A percentile compares a stretch with the other conserved stretches of the same genome.
phyloP scores from a whole-genome alignment of 2,888 invertebrate genomes.

The Theodoxus fluviatilis region DNA sequence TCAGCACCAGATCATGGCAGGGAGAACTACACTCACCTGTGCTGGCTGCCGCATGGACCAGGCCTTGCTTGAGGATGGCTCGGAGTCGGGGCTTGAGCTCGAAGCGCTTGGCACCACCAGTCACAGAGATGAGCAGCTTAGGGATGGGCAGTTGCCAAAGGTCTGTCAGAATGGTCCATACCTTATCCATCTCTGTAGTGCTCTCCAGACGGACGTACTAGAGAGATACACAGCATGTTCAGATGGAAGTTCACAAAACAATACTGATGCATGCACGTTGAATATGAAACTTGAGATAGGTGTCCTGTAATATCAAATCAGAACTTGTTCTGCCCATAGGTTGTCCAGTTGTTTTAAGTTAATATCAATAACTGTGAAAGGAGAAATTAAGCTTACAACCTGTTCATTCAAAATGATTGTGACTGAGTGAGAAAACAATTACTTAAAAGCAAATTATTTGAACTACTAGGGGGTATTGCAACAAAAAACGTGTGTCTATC shows the following conservation, averaged over 20 bases:
- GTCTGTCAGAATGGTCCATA: slow-evolving; percentile 57
- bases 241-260: not conserved
- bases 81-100: slow-evolving; percentile 54
- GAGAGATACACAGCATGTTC: slow-evolving; percentile 25
- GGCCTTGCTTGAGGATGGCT: slow-evolving; percentile 56
- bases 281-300: not conserved
- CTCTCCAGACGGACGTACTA: slow-evolving; percentile 58
- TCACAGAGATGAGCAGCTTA: slow-evolving; percentile 64
- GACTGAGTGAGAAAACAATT: not conserved
- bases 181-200: slow-evolving; percentile 39
- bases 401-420: not conserved
- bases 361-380: not conserved
- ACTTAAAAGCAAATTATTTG: too few species aligned
- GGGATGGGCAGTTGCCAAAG: slow-evolving; percentile 60
- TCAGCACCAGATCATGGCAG: not conserved
- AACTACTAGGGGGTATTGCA: too few species aligned
- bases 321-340: too few species aligned
- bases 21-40: slow-evolving; percentile 50
- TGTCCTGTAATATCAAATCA: not conserved
- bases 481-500: too few species aligned
- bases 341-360: not conserved
- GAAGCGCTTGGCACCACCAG: slow-evolving; percentile 65
- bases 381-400: too few species aligned
- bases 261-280: not conserved
- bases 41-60: slow-evolving; percentile 62